Conservation (phyloP, 2,113 vertebrate species). For the Microcebus jonahi region DNA sequence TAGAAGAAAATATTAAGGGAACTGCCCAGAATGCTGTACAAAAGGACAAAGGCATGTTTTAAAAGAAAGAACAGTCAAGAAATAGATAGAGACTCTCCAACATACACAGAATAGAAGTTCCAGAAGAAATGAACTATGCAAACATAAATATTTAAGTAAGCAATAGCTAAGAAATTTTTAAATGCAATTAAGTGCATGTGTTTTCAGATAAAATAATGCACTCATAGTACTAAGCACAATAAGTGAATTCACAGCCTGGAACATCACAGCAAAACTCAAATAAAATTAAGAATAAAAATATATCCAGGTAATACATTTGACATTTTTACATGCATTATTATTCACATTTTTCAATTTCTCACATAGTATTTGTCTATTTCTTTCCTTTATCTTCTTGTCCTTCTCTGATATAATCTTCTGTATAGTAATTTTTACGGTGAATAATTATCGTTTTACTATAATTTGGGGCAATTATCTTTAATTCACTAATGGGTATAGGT, state of each 20-base stretch:
- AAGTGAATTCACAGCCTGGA: not conserved
- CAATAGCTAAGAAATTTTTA: not conserved
- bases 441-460: slow-evolving; percentile 11
- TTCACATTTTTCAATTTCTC: not conserved
- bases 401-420: not conserved
- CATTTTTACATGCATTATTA: not conserved
- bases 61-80: slow-evolving; percentile 5
- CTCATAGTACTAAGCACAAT: not conserved
- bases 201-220: not conserved
- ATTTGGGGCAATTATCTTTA: not conserved
- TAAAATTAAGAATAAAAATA: not conserved
- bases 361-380: not conserved
- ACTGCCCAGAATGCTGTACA: not conserved
- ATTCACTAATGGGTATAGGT: not conserved
- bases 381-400: not conserved
- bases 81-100: not conserved
- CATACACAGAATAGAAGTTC: not conserved
- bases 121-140: not conserved
- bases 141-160: slow-evolving; percentile 15
- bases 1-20: not conserved
- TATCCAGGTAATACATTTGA: not conserved
- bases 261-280: not conserved
- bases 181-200: not conserved
- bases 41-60: not conserved
- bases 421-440: not conserved